Percentiles rank a stretch among this genome's conserved stretches.
Conservation (phyloP, 2,797 vertebrate species). For the Apodemus agrarius region DNA sequence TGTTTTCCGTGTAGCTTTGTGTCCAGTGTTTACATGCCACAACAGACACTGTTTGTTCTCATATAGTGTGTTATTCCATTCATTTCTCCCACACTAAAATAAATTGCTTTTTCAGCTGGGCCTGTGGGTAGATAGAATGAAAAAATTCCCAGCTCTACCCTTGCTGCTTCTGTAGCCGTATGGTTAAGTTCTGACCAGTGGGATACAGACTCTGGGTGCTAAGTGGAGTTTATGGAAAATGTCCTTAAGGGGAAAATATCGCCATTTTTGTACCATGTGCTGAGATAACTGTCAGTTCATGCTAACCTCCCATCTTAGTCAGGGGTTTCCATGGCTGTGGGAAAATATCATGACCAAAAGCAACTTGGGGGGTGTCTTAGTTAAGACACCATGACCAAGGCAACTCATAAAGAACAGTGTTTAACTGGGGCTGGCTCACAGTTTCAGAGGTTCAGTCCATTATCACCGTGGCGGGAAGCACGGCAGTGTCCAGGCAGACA, state of each 20-base stretch:
- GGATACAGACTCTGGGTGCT: background rate
- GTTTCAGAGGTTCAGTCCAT: background rate
- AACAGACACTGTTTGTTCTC: background rate
- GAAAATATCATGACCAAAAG: background rate
- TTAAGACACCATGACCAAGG: background rate
- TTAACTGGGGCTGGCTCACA: background rate
- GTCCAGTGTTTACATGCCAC: background rate
- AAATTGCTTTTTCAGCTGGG: background rate
- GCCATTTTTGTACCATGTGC: background rate
- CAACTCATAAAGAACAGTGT: background rate
- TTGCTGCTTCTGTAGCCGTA: background rate
- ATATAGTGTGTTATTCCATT: background rate
- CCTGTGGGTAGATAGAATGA: background rate
- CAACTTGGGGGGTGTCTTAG: background rate
- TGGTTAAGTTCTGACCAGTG: background rate
- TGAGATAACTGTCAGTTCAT: background rate
- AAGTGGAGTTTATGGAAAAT: background rate
- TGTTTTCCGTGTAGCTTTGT: background rate
- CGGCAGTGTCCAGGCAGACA: background rate
- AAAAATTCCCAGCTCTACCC: background rate
- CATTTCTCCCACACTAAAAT: constrained; percentile 4
- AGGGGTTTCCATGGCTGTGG: too few relatives aligned
- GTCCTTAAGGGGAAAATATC: background rate
- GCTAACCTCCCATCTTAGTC: background rate
- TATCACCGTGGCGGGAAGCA: background rate